Evolutionary conservation across 2,888 invertebrate species (phyloP).

Genomic region (Unio pictorum): DNA sequence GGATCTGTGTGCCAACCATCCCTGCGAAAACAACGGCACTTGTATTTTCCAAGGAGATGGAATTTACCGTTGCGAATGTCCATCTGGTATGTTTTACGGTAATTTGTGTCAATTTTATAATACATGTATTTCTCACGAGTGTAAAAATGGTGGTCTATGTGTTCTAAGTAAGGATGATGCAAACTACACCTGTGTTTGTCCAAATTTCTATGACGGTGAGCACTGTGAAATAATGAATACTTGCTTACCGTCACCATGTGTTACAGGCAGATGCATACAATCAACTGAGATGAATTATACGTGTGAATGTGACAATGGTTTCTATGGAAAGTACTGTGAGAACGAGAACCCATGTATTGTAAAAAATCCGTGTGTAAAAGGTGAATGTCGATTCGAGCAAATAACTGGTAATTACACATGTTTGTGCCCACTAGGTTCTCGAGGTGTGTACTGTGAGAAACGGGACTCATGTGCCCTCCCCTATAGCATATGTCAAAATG

Average conservation of each 20-base stretch:
- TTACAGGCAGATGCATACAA: slow-evolving; percentile 23
- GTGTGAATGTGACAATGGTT: slow-evolving; percentile 37
- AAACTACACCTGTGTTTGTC: slow-evolving; percentile 34
- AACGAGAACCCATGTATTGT: slow-evolving; percentile 30
- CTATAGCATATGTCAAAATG: slow-evolving; percentile 44
- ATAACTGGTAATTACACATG: slow-evolving; percentile 14
- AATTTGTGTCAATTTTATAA: slow-evolving; percentile 40
- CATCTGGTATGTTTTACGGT: slow-evolving; percentile 28
- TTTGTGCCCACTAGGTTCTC: slow-evolving; percentile 31
- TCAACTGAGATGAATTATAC: slow-evolving; percentile 10
- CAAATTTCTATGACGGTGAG: slow-evolving; percentile 38
- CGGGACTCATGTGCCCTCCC: slow-evolving; percentile 37
- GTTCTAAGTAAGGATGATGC: slow-evolving; percentile 13
- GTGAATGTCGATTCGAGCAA: slow-evolving; percentile 16
- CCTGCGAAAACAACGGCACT: slow-evolving; percentile 50
- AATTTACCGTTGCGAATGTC: slow-evolving; percentile 48
- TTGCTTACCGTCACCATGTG: slow-evolving; percentile 47
- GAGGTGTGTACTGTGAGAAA: slow-evolving; percentile 37
- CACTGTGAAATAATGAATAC: slow-evolving; percentile 43
- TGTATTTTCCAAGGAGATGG: slow-evolving; percentile 40
- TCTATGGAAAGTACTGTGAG: slow-evolving; percentile 34
- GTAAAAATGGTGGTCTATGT: slow-evolving; percentile 34
- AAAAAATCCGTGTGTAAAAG: slow-evolving; percentile 29
- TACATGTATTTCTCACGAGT: slow-evolving; percentile 29
- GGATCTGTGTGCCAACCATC: slow-evolving; percentile 40